Percentiles rank a stretch among this genome's conserved stretches.
phyloP scores from a whole-genome alignment of 2,888 invertebrate genomes.

The Tuta absoluta region DNA sequence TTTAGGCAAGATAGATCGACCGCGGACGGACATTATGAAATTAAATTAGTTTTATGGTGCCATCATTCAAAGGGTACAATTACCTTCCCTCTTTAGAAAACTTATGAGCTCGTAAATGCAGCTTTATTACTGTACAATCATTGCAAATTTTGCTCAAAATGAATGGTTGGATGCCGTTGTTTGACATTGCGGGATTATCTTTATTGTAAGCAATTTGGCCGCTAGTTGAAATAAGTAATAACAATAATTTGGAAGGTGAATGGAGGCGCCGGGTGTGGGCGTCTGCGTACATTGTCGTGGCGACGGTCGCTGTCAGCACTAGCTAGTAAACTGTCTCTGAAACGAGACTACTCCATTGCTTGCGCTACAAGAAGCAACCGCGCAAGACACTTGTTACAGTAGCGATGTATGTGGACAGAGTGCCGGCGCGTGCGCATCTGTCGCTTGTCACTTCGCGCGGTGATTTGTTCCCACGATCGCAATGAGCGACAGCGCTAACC shows the following conservation, averaged over 20 bases:
- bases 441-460: neutral
- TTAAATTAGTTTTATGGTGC: neutral
- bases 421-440: neutral
- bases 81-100: neutral
- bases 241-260: slow-evolving; percentile 16
- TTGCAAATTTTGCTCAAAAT: neutral
- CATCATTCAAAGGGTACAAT: neutral
- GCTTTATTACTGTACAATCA: too few relatives aligned
- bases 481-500: slow-evolving; percentile 9
- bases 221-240: slow-evolving; percentile 1
- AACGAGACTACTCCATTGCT: neutral
- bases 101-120: too few relatives aligned
- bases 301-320: slow-evolving; percentile 10
- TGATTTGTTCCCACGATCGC: neutral
- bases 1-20: neutral
- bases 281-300: neutral
- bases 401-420: neutral
- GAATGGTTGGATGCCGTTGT: neutral
- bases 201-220: neutral
- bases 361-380: neutral
- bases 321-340: neutral
- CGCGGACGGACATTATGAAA: neutral
- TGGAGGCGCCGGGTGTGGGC: slow-evolving; percentile 10
- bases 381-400: neutral
- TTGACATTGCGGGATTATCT: slow-evolving; percentile 4